Conservation (phyloP, 2,888 invertebrate species). For the Acrobasis suavella region DNA sequence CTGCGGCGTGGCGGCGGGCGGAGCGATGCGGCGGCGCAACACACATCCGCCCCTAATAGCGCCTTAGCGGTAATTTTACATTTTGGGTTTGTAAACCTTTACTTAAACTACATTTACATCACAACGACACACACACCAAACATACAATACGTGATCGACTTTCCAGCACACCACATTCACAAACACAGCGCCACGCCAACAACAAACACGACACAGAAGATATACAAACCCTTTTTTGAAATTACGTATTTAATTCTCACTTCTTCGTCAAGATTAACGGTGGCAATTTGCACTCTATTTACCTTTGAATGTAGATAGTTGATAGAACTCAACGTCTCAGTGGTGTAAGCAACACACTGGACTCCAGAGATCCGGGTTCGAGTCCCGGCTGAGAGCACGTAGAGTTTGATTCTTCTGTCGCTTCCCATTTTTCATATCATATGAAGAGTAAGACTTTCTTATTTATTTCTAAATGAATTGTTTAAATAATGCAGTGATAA, state of each 20-base stretch:
- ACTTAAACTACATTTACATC: conserved; percentile 68
- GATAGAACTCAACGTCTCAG: conserved; percentile 40
- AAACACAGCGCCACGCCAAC: conserved; percentile 38
- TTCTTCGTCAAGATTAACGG: conserved; percentile 67
- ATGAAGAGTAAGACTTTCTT: conserved; percentile 30
- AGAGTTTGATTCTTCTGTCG: conserved; percentile 36
- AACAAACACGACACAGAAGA: conserved; percentile 59
- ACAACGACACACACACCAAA: conserved; percentile 36
- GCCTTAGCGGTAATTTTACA: conserved; percentile 82
- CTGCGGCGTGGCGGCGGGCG: conserved; percentile 79
- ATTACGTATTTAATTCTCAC: conserved; percentile 60
- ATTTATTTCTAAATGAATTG: conserved; percentile 27
- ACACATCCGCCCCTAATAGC: conserved; percentile 78
- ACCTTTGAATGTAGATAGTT: conserved; percentile 49
- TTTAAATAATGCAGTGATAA: conserved; percentile 25
- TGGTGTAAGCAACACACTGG: conserved; percentile 41
- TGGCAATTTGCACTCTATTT: conserved; percentile 67
- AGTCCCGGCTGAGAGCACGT: conserved; percentile 36
- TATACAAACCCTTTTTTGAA: conserved; percentile 77
- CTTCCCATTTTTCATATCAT: conserved; percentile 35
- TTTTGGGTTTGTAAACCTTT: conserved; percentile 83
- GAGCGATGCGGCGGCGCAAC: conserved; percentile 74
- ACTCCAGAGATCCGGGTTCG: conserved; percentile 38
- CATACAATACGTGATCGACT: conserved; percentile 31
- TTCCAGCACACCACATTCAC: conserved; percentile 37